A percentile compares a stretch with the other conserved stretches of the same genome.
phyloP scores from a whole-genome alignment of 2,113 vertebrate species.

The Propithecus coquereli region DNA sequence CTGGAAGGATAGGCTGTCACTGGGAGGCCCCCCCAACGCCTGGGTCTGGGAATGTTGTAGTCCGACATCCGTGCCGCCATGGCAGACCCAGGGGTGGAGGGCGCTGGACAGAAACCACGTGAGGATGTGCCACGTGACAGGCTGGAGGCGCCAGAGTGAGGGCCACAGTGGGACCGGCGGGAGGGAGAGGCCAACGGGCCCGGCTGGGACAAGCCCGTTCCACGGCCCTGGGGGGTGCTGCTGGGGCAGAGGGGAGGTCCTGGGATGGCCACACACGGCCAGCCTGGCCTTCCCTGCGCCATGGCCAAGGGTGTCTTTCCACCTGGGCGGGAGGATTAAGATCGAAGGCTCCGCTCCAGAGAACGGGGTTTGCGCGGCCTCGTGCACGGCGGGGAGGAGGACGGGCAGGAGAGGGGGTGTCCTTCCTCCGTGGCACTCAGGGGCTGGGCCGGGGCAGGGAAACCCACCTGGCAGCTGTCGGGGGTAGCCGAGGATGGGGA shows the following conservation, averaged over 20 bases:
- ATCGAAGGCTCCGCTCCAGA: neutral
- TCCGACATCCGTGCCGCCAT: accelerated
- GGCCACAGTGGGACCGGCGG: accelerated
- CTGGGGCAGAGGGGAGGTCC: neutral
- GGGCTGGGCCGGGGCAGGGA: neutral
- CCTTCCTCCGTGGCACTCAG: no score
- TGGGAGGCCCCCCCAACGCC: neutral
- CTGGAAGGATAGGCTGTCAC: constrained; percentile 74
- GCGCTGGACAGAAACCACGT: accelerated
- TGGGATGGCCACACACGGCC: accelerated
- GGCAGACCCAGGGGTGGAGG: neutral
- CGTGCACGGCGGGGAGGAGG: neutral
- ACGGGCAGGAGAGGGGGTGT: accelerated
- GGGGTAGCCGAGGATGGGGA: constrained; percentile 95
- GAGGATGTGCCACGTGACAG: accelerated
- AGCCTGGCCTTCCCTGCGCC: neutral
- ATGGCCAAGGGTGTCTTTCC: neutral
- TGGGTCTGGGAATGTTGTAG: accelerated
- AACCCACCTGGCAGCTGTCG: constrained; percentile 91
- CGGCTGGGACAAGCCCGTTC: neutral
- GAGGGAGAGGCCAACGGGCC: accelerated
- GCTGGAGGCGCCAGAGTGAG: neutral
- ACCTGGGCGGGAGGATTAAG: neutral
- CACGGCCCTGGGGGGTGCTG: accelerated
- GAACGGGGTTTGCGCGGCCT: neutral